phyloP scores from a whole-genome alignment of 2,888 invertebrate genomes.

The Epirrita christyi region DNA sequence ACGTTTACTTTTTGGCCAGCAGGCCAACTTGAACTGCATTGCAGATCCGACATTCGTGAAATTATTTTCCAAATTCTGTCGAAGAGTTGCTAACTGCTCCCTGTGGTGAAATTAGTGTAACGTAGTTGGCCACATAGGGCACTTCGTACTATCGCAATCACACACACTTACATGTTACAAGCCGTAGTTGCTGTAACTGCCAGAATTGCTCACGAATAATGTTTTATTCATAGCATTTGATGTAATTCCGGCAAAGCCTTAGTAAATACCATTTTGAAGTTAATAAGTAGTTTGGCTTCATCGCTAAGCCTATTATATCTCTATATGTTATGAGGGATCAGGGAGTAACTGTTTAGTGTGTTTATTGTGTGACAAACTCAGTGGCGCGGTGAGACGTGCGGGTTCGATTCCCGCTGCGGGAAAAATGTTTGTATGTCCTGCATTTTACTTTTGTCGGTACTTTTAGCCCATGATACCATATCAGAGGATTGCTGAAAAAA shows the following conservation, averaged over 20 bases:
- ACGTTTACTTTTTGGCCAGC: too few species aligned
- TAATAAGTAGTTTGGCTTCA: conserved; percentile 6
- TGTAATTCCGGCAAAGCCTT: conserved; percentile 3
- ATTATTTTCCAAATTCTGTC: not conserved
- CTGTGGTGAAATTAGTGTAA: conserved; percentile 10
- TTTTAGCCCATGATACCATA: too few species aligned
- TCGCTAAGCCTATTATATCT: conserved; percentile 14
- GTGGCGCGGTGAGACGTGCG: not conserved
- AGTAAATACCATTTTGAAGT: conserved; percentile 10
- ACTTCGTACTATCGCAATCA: conserved; percentile 9
- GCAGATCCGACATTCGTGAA: conserved; percentile 9
- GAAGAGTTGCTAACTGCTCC: not conserved
- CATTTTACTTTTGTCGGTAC: too few species aligned
- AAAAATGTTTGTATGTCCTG: not conserved
- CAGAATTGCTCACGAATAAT: not conserved
- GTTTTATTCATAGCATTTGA: conserved; percentile 12
- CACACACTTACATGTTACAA: conserved; percentile 10
- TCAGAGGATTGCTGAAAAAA: not conserved
- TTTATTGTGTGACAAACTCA: not conserved
- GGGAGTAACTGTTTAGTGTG: not conserved
- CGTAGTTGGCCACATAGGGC: conserved; percentile 6
- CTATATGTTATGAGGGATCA: conserved; percentile 5
- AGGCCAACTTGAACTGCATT: conserved; percentile 4
- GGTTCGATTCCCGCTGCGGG: not conserved
- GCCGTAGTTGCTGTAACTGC: conserved; percentile 6